Evolutionary conservation across 2,888 invertebrate species (phyloP).

Genomic region (Drosophila merina): DNA sequence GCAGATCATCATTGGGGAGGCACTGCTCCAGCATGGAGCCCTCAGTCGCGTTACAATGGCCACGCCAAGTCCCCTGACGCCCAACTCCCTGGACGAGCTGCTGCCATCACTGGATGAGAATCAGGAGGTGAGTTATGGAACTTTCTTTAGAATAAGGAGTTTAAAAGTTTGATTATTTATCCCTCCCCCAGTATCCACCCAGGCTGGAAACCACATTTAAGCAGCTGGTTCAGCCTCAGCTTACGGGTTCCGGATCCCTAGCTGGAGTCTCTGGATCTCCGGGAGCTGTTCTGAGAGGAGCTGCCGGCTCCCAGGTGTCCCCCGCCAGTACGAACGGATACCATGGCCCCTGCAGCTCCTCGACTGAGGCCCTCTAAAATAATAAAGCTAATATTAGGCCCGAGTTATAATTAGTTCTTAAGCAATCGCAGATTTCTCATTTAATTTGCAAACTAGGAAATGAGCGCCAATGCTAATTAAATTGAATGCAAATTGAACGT

Average conservation of each 20-base stretch:
- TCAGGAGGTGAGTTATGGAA: slow-evolving; percentile 86
- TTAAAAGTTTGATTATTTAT: not conserved
- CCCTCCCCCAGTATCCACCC: slow-evolving; percentile 67
- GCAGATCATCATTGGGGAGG: slow-evolving; percentile 84
- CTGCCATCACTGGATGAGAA: slow-evolving; percentile 92
- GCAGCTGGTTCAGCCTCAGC: slow-evolving; percentile 68
- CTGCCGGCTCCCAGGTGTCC: slow-evolving; percentile 46
- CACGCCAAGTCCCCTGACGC: slow-evolving; percentile 91
- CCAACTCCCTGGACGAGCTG: slow-evolving; percentile 93
- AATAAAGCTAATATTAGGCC: not conserved
- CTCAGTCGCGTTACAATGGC: slow-evolving; percentile 78
- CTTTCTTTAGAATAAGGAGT: no score
- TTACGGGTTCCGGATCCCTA: slow-evolving; percentile 20
- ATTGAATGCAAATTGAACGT: slow-evolving; percentile 48
- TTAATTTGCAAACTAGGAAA: slow-evolving; percentile 27
- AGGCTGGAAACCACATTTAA: slow-evolving; percentile 63
- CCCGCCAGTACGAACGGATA: slow-evolving; percentile 81
- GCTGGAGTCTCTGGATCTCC: slow-evolving; percentile 1
- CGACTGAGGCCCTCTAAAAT: slow-evolving; percentile 85
- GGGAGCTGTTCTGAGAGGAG: slow-evolving; percentile 43
- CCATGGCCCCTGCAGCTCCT: slow-evolving; percentile 85
- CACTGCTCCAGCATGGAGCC: slow-evolving; percentile 78
- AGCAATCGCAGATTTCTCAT: slow-evolving; percentile 26
- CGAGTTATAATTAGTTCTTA: slow-evolving; percentile 22
- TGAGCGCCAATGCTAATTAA: slow-evolving; percentile 49